phyloP scores from a whole-genome alignment of 37 sponge, comb jelly and placozoan genomes.

The Cladorhizidae sp. region DNA sequence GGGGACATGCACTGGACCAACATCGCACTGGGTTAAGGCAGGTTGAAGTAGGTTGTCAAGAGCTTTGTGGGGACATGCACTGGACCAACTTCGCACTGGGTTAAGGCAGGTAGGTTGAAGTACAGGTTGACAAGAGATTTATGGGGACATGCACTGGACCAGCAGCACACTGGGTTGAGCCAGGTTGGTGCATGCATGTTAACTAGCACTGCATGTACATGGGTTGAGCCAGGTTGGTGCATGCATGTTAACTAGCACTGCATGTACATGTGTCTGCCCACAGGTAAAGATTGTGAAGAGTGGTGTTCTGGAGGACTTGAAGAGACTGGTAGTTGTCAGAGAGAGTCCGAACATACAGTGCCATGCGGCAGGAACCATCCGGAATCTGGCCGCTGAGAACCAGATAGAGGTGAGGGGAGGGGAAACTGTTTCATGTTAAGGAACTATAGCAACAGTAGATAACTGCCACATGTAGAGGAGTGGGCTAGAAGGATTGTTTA shows the following conservation, averaged over 20 bases:
- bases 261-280: background rate
- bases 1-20: too few relatives aligned
- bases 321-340: constrained; percentile 31
- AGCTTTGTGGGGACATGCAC: too few relatives aligned
- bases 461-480: too few relatives aligned
- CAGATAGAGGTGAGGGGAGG: constrained; percentile 25
- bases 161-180: too few relatives aligned
- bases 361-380: constrained; percentile 79
- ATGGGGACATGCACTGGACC: too few relatives aligned
- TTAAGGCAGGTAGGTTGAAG: too few relatives aligned
- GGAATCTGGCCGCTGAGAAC: constrained; percentile 82
- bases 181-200: background rate
- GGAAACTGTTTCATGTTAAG: background rate
- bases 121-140: too few relatives aligned
- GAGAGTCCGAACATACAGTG: constrained; percentile 66
- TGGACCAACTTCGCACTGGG: too few relatives aligned
- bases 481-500: background rate
- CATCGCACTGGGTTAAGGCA: too few relatives aligned
- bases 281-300: constrained; percentile 57
- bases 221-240: too few relatives aligned
- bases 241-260: background rate
- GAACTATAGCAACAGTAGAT: too few relatives aligned
- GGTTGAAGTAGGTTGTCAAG: too few relatives aligned
- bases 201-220: background rate
- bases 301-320: constrained; percentile 57